Evolutionary conservation across 2,797 vertebrate genomes (phyloP).

Genomic region (Apogon hyalosoma): DNA sequence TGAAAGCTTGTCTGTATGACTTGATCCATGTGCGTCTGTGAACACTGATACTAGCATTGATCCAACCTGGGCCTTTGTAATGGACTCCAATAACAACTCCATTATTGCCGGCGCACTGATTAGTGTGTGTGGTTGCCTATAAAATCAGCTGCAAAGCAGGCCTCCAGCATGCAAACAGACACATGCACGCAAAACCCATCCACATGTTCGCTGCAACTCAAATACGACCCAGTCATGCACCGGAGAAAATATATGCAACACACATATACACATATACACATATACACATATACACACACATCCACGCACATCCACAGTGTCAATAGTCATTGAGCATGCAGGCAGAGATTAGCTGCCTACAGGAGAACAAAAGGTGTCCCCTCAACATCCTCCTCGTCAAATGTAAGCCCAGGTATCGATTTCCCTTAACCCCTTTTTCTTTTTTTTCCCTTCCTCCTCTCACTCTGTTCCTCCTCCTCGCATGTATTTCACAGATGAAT

Average conservation of each 20-base stretch:
- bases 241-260: slow-evolving; percentile 46
- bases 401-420: slow-evolving; percentile 91
- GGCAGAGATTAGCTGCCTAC: slow-evolving; percentile 88
- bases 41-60: slow-evolving; percentile 91
- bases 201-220: slow-evolving; percentile 46
- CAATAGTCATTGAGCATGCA: slow-evolving; percentile 89
- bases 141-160: slow-evolving; percentile 79
- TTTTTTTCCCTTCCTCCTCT: slow-evolving; percentile 4
- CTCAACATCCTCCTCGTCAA: slow-evolving; percentile 89
- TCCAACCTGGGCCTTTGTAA: slow-evolving; percentile 88
- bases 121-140: slow-evolving; percentile 69
- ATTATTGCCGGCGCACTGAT: slow-evolving; percentile 85
- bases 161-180: slow-evolving; percentile 49
- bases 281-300: slow-evolving; percentile 18
- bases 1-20: slow-evolving; percentile 48
- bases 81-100: slow-evolving; percentile 95
- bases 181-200: slow-evolving; percentile 19
- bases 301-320: slow-evolving; percentile 73
- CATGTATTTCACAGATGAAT: slow-evolving; percentile 83
- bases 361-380: slow-evolving; percentile 93
- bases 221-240: slow-evolving; percentile 41
- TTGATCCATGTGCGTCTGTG: slow-evolving; percentile 82
- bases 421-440: slow-evolving; percentile 57
- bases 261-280: slow-evolving; percentile 6
- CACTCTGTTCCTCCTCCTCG: slow-evolving; percentile 14